Conservation (phyloP, 2,113 vertebrate genomes). For the Cheilinus undulatus region DNA sequence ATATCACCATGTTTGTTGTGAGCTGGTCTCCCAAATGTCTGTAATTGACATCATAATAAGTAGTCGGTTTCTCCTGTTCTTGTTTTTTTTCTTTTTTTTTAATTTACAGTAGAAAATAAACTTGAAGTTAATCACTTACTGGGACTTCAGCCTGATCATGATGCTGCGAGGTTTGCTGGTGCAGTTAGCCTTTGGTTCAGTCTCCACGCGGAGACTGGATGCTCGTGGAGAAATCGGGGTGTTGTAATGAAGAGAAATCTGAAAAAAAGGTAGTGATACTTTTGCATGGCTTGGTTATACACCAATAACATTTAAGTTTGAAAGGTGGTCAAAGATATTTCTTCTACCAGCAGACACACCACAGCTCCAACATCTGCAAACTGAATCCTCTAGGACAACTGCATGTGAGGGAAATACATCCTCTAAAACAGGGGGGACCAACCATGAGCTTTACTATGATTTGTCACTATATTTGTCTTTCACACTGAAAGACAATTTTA, state of each 20-base stretch:
- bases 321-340: too few species aligned
- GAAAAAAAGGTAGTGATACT: not conserved
- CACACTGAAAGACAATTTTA: too few species aligned
- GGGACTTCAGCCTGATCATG: conserved; percentile 21
- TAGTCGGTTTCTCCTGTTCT: too few species aligned
- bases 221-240: conserved; percentile 59
- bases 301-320: too few species aligned
- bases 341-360: too few species aligned
- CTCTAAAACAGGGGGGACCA: too few species aligned
- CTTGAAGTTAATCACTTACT: conserved; percentile 32
- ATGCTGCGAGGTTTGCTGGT: not conserved
- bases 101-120: not conserved
- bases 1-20: conserved; percentile 70
- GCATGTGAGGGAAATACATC: too few species aligned
- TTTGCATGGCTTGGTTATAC: too few species aligned
- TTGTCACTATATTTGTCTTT: too few species aligned
- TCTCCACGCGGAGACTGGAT: conserved; percentile 37
- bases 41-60: not conserved
- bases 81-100: not conserved
- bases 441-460: too few species aligned
- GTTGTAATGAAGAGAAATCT: conserved; percentile 75
- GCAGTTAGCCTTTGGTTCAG: conserved; percentile 26
- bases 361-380: too few species aligned
- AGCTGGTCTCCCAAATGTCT: conserved; percentile 43
- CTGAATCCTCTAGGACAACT: too few species aligned